Percentiles rank a stretch among this genome's conserved stretches.
phyloP scores from a whole-genome alignment of 2,797 vertebrate species.

The Hozukius guyotensis region DNA sequence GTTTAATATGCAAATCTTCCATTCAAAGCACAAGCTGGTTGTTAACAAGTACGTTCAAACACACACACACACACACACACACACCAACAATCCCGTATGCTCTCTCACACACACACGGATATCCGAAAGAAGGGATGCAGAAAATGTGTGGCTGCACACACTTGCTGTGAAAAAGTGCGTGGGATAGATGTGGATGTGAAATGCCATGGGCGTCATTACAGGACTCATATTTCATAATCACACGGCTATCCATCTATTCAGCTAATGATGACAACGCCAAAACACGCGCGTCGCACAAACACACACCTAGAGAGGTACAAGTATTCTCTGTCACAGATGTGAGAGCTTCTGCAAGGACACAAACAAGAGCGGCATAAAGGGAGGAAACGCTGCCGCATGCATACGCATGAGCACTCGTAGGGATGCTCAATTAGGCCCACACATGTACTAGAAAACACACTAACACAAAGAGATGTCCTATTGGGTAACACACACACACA shows the following conservation, averaged over 20 bases:
- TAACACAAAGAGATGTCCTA: conserved; percentile 30
- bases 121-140: not conserved
- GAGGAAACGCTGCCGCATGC: not conserved
- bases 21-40: conserved; percentile 63
- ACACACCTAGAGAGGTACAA: not conserved
- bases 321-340: not conserved
- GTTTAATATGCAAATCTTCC: conserved; percentile 77
- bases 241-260: conserved; percentile 58
- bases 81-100: not conserved
- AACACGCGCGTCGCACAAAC: not conserved
- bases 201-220: conserved; percentile 70
- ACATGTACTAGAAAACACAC: conserved; percentile 16
- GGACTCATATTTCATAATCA: conserved; percentile 67
- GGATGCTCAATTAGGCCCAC: conserved; percentile 48
- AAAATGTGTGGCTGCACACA: conserved; percentile 7
- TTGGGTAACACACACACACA: conserved; percentile 4
- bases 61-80: not conserved
- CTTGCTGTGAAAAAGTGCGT: conserved; percentile 10
- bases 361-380: conserved; percentile 2
- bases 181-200: conserved; percentile 60
- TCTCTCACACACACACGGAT: conserved; percentile 21
- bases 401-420: conserved; percentile 22
- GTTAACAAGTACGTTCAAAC: conserved; percentile 63
- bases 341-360: conserved; percentile 29
- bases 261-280: conserved; percentile 67